A percentile compares a stretch with the other conserved stretches of the same genome.
phyloP scores from a whole-genome alignment of 2,888 invertebrate species.

The Pristionchus arcanus region DNA sequence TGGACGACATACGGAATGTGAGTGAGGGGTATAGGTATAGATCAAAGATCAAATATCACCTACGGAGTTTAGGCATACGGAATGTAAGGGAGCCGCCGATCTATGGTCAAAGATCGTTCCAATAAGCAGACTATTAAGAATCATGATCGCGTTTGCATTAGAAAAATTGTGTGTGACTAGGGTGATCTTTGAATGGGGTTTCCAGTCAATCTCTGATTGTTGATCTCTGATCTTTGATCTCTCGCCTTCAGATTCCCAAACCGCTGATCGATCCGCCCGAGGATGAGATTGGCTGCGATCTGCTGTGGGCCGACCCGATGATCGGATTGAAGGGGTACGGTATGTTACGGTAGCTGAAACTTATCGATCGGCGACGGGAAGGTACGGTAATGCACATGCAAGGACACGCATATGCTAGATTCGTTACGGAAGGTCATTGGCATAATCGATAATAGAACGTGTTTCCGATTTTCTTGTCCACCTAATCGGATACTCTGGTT shows the following conservation, averaged over 20 bases:
- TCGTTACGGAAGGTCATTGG: no score
- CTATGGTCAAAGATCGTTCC: no score
- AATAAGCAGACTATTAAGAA: no score
- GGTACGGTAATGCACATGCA: not conserved
- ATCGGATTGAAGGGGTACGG: constrained; percentile 54
- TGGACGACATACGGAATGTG: constrained; percentile 8
- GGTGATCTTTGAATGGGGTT: no score
- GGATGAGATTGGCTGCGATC: constrained; percentile 58
- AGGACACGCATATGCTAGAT: no score
- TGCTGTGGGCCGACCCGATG: constrained; percentile 67
- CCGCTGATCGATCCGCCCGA: constrained; percentile 57
- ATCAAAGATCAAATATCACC: not conserved
- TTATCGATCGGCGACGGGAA: not conserved
- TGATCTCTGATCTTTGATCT: not conserved
- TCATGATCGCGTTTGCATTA: no score
- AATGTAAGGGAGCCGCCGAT: no score
- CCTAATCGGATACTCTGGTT: no score
- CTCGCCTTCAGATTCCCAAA: constrained; percentile 57
- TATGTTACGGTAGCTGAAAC: not conserved
- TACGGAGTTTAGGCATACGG: no score
- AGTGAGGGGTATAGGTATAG: not conserved
- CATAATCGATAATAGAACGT: no score
- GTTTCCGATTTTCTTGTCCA: no score
- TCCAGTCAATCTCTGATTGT: not conserved
- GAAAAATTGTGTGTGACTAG: no score